Conservation (phyloP, 2,113 vertebrate genomes). For the Aldabrachelys gigantea region DNA sequence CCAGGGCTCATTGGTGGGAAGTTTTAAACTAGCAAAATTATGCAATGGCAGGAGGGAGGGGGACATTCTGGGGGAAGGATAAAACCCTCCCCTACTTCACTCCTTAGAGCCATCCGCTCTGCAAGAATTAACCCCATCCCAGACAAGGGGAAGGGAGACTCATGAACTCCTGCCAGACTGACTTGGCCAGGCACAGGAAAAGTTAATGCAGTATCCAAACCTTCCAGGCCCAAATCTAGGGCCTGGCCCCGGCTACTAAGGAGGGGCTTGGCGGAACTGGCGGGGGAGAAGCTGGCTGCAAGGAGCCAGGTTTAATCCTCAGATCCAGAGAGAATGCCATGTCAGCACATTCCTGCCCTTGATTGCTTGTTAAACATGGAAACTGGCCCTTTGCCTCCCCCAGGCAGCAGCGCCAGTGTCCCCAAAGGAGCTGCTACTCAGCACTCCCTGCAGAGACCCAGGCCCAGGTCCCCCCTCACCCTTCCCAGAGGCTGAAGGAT, state of each 20-base stretch:
- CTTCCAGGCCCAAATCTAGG: not conserved
- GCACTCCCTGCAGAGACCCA: fast-evolving
- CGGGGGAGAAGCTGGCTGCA: not conserved
- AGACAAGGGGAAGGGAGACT: not conserved
- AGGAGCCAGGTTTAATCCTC: constrained; percentile 63
- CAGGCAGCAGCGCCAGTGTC: constrained; percentile 5
- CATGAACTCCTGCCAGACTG: not conserved
- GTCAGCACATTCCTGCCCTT: constrained; percentile 73
- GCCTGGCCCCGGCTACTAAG: too few relatives aligned
- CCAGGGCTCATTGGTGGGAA: too few relatives aligned
- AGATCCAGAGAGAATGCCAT: constrained; percentile 36
- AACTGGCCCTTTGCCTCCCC: constrained; percentile 60
- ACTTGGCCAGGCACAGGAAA: fast-evolving
- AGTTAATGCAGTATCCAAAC: not conserved
- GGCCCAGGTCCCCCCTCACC: not conserved
- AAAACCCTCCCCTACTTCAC: not conserved
- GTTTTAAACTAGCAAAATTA: not conserved
- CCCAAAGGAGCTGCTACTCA: not conserved
- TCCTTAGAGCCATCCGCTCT: not conserved
- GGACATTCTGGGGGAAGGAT: too few relatives aligned
- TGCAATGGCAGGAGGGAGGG: not conserved
- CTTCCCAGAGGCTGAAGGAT: fast-evolving
- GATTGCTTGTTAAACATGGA: constrained; percentile 59
- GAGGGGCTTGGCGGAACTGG: not conserved
- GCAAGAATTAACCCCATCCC: not conserved